Evolutionary conservation across 2,113 vertebrate genomes (phyloP), one percentile per base, ranked within the genome.

Genomic region (Lasiurus cinereus): DNA sequence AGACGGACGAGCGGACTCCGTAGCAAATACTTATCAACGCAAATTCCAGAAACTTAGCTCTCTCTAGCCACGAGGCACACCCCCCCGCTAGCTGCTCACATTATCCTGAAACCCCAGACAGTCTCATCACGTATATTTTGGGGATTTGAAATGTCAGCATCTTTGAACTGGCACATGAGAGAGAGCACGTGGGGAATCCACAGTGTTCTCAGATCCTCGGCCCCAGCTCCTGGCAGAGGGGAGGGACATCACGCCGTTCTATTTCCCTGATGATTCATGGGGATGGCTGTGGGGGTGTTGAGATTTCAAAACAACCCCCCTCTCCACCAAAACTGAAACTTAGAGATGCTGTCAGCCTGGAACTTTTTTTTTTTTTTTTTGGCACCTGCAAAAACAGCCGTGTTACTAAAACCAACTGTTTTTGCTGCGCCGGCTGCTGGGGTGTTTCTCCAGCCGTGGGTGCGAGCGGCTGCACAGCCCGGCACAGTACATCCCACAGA

Each of bases 251-350:
- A n/a, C 5, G 59, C 9, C 22, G 52, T 29, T 77, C 50, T 88
- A 48, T 46, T 92, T 70, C 73, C 73, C 66, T 6, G 82, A 82
- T 33, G 73, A 93, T 78, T 96, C 85, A 69, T 1, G 13, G 2
- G 43, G 52, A 46, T 12, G 62, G 50, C 36, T 24, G 21, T 70
- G 56, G 46, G 62, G 21, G 33, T 48, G 39, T 62, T 95, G 46
- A 33, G 16, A 24, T 90, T 94, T 92, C 43, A 79, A 76, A 84
- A 94, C 1, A 4, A 3, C 39, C 39, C 43, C 83, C 46, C 74
- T 90, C 91, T 95, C 67, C 83, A 88, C 31, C 64, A 43, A 91
- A 95, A 94, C 62, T 69, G 88, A 96, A 96, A 95, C 85, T 50
- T 43, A 84, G 64, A 64, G 13, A 36, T 69, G 66, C 69, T 50